Percentiles rank a stretch among this genome's conserved stretches.
These are phyloP conservation scores for Platanista minor DNA, from an alignment of 2,113 vertebrate species.

Conservation along the genomic window DNA sequence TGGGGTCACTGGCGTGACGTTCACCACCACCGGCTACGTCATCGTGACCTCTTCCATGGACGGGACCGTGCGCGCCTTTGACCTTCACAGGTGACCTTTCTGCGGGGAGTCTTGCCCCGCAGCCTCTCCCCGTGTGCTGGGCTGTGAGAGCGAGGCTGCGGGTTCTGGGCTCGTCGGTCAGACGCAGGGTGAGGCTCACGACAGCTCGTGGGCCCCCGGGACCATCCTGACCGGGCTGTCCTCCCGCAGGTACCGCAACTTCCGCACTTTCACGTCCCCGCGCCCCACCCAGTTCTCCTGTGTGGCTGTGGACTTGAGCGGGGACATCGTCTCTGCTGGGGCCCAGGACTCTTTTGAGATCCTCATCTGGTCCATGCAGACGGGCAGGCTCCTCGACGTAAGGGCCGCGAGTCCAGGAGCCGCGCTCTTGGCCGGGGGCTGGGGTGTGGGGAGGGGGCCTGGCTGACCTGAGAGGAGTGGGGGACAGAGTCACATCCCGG, in stretches of 20 bases:
- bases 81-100: constrained; percentile 90
- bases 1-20: constrained; percentile 89
- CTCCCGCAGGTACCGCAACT: constrained; percentile 91
- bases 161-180: fast-evolving
- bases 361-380: constrained; percentile 99
- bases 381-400: constrained; percentile 93
- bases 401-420: background rate
- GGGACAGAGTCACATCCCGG: fast-evolving
- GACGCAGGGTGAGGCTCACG: background rate
- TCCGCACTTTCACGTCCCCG: constrained; percentile 95
- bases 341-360: constrained; percentile 96
- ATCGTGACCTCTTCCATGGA: constrained; percentile 94
- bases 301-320: constrained; percentile 91
- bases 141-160: background rate
- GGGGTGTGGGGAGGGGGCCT: background rate
- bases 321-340: constrained; percentile 94
- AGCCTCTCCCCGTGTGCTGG: fast-evolving
- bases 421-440: fast-evolving
- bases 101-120: background rate
- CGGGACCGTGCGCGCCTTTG: constrained; percentile 95
- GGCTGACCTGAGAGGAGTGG: fast-evolving
- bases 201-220: fast-evolving
- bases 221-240: fast-evolving
- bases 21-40: constrained; percentile 90
- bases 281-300: constrained; percentile 93